Evolutionary conservation across 2,888 invertebrate species (phyloP), one percentile per base, ranked within the genome.

Genomic region (Perdita meconis): DNA sequence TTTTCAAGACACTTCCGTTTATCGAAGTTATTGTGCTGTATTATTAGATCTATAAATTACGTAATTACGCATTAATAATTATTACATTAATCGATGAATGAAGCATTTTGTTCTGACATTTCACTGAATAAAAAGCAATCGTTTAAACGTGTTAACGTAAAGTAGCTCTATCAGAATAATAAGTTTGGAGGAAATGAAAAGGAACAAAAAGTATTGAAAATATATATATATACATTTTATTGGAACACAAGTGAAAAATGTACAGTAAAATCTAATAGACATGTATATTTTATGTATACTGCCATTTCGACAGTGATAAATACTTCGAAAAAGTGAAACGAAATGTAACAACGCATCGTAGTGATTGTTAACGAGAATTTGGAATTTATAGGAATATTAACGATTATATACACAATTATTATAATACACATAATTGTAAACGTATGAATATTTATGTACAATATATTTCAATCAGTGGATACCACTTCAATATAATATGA

Each of bases 181-280:
- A 36, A 56, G 55, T 78, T 68, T 72, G 55, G 60, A 86, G 87
- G 86, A 84, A 83, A 83, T 83, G 66, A 87, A 86, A 79, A 72
- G 57, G 75, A 87, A 85, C 81, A 81, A 87, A 83, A 83, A 81
- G 68, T 77, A 80, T 66, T 82, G 73, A 81, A 82, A 88, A 75
- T 82, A 82, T 71, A 81, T 51, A 79, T 82, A 75, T 82, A 82
- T 71, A 81, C 47, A 79, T 82, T 88, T 88, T 88, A 88, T 88
- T 88, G 55, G 66, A 87, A 84, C 22, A 78, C 26, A 78, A 80
- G 53, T 75, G 74, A 75, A 83, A 81, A 83, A 82, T 73, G 50
- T 83, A 85, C 80, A 84, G 19, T 73, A 53, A 80, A 74, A 40
- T 69, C 65, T 78, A 63, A 64, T 55, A 70, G 44, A 53, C 40